A percentile compares a stretch with the other conserved stretches of the same genome.
These are phyloP conservation scores for Drosophila yooni DNA, from an alignment of 2,888 invertebrate genomes.

Conservation along the genomic window DNA sequence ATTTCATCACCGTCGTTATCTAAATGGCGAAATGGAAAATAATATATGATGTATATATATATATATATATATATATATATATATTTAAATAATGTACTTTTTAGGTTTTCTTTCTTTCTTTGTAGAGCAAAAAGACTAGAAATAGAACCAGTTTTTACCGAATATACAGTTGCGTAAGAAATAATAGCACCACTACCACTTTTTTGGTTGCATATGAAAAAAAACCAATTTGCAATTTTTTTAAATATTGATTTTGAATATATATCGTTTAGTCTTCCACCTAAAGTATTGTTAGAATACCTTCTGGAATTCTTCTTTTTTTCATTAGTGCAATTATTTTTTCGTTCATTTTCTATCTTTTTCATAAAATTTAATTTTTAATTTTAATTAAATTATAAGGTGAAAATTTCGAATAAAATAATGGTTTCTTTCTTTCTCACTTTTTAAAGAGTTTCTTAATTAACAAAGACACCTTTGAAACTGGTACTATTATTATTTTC, in stretches of 20 bases:
- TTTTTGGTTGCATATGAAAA: neutral
- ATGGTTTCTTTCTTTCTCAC: too few species aligned
- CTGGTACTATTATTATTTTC: neutral
- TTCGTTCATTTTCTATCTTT: neutral
- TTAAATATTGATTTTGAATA: neutral
- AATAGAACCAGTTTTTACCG: neutral
- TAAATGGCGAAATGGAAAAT: conserved; percentile 32
- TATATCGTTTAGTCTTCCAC: neutral
- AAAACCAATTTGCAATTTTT: neutral
- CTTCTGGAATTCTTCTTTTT: neutral
- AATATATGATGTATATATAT: neutral
- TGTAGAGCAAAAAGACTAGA: neutral
- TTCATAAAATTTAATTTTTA: neutral
- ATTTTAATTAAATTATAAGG: neutral
- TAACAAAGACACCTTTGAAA: neutral
- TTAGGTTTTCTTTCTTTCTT: neutral
- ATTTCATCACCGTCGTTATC: conserved; percentile 83
- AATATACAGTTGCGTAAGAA: neutral
- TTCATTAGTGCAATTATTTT: neutral
- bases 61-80: neutral
- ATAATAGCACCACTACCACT: neutral
- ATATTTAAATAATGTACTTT: neutral
- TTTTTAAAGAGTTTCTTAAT: too few species aligned
- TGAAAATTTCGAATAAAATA: neutral
- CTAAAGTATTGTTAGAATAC: neutral